Conservation (phyloP, 2,797 vertebrate species). For the Sciurus vulgaris region DNA sequence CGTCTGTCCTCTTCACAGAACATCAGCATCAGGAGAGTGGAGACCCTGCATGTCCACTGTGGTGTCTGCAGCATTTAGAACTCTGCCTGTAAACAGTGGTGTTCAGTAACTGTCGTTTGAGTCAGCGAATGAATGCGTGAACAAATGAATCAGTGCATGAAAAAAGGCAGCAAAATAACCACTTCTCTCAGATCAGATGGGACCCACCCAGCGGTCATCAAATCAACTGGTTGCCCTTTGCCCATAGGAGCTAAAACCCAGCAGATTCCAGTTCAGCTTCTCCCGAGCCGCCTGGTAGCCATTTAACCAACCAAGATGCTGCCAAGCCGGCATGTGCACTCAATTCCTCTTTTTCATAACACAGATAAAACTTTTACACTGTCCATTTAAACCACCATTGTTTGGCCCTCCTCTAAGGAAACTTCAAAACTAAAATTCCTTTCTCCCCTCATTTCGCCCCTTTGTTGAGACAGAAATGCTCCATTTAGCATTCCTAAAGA, state of each 20-base stretch:
- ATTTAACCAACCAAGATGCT: not conserved
- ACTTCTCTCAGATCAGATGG: not conserved
- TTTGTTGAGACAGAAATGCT: slow-evolving; percentile 69
- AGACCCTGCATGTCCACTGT: not conserved
- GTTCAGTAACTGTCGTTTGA: not conserved
- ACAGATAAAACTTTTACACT: slow-evolving; percentile 75
- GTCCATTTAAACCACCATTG: slow-evolving; percentile 66
- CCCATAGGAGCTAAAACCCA: not conserved
- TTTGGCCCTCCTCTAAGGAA: slow-evolving; percentile 34
- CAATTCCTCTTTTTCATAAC: slow-evolving; percentile 54
- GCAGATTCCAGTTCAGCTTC: not conserved
- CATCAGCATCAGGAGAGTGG: not conserved
- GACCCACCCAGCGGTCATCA: not conserved
- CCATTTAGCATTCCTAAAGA: slow-evolving; percentile 79
- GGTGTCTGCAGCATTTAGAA: not conserved
- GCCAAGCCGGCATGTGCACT: slow-evolving; percentile 63
- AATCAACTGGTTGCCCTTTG: not conserved
- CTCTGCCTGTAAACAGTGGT: not conserved
- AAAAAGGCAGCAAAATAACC: too few relatives aligned
- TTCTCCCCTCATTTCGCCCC: slow-evolving; percentile 54
- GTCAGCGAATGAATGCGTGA: not conserved
- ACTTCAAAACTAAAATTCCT: slow-evolving; percentile 70
- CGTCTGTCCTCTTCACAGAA: not conserved
- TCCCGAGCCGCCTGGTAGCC: not conserved
- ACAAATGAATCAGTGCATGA: too few relatives aligned